Evolutionary conservation across 2,113 vertebrate genomes (phyloP).

Genomic region (Phodopus roborovskii): DNA sequence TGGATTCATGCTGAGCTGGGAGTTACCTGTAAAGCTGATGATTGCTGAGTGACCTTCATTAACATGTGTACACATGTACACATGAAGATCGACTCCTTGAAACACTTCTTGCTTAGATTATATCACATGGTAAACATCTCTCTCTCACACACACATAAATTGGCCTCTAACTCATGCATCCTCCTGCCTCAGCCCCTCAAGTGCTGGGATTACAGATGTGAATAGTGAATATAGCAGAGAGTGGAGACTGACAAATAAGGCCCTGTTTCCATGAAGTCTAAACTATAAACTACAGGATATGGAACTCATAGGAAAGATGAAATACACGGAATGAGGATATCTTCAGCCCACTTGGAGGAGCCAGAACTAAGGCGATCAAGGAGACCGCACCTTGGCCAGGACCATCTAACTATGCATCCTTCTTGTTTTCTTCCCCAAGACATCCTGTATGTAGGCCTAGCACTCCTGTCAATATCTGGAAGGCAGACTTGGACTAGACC

Average conservation of each 20-base stretch:
- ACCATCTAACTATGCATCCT: not conserved
- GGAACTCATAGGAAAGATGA: not conserved
- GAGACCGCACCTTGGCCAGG: not conserved
- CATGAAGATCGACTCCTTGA: not conserved
- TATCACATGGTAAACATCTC: not conserved
- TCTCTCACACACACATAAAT: not conserved
- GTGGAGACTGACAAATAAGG: not conserved
- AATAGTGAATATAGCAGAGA: not conserved
- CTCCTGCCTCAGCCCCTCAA: not conserved
- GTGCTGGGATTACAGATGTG: not conserved
- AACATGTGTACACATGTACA: not conserved
- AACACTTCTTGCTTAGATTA: too few relatives aligned
- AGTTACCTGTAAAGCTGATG: not conserved
- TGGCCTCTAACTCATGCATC: not conserved
- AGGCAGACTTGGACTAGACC: not conserved
- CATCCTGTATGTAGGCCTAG: not conserved
- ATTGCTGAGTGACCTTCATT: not conserved
- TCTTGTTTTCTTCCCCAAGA: not conserved
- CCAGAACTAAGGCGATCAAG: not conserved
- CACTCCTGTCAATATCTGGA: rapidly evolving
- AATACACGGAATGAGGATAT: not conserved
- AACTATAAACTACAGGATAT: not conserved
- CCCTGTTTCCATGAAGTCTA: not conserved
- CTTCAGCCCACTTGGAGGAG: not conserved
- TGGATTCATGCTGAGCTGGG: not conserved